A percentile compares a stretch with the other conserved stretches of the same genome.
Evolutionary conservation across 2,797 vertebrate genomes (phyloP).

Genomic region (Chloroceryle inda): DNA sequence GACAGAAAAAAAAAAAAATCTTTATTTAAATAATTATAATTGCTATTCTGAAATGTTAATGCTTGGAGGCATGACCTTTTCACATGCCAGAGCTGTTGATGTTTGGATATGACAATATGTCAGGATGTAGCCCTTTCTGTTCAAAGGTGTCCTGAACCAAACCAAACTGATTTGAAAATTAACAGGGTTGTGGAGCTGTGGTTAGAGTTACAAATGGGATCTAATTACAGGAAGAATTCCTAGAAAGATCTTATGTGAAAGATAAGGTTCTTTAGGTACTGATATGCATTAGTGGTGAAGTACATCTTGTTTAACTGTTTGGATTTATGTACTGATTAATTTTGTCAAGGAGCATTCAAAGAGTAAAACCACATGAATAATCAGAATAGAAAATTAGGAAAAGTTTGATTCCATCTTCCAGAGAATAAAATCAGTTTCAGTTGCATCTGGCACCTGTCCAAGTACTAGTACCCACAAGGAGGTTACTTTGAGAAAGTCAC

Average conservation of each 20-base stretch:
- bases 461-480: background rate
- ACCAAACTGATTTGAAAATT: background rate
- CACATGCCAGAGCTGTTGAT: slow-evolving; percentile 49
- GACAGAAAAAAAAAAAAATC: background rate
- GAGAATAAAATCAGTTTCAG: background rate
- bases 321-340: background rate
- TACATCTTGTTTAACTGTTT: background rate
- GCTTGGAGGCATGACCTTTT: slow-evolving; percentile 72
- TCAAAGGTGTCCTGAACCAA: slow-evolving; percentile 30
- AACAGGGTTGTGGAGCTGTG: background rate
- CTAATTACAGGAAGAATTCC: background rate
- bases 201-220: background rate
- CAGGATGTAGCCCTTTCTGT: slow-evolving; percentile 11
- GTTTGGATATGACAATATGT: slow-evolving; percentile 57
- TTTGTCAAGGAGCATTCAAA: background rate
- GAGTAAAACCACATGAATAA: background rate
- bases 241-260: background rate
- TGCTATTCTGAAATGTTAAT: slow-evolving; percentile 57
- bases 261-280: background rate
- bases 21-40: slow-evolving; percentile 48
- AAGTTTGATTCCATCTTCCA: background rate
- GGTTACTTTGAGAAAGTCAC: background rate
- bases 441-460: background rate
- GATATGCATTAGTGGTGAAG: background rate
- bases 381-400: background rate